Evolutionary conservation across 2,888 invertebrate species (phyloP).

Genomic region (Apamea sordens): DNA sequence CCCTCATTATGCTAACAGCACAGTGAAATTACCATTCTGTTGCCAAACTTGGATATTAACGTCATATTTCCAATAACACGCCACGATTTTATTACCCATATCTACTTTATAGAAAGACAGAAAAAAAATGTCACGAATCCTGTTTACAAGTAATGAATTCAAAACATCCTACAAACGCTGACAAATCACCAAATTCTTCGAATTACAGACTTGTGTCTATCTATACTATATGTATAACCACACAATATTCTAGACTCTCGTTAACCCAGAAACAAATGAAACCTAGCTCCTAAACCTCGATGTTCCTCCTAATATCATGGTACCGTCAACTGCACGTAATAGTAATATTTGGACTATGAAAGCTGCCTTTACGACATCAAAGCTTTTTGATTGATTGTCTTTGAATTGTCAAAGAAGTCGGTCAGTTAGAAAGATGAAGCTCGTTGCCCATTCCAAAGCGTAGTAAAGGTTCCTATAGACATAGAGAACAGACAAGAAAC

Average conservation of each 20-base stretch:
- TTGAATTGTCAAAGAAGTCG: no score
- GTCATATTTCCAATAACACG: background rate
- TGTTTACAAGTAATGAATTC: background rate
- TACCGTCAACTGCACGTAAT: background rate
- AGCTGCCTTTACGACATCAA: no score
- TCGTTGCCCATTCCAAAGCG: no score
- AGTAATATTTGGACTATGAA: background rate
- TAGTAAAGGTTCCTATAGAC: no score
- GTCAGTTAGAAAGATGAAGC: no score
- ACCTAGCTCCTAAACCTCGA: background rate
- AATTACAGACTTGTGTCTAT: background rate
- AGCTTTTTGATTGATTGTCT: no score
- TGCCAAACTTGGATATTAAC: background rate
- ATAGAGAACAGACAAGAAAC: no score
- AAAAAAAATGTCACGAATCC: background rate
- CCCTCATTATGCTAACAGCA: background rate
- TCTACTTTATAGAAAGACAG: background rate
- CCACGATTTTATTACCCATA: background rate
- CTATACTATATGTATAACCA: background rate
- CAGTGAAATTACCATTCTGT: background rate
- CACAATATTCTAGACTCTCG: conserved; percentile 11
- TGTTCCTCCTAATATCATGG: conserved; percentile 21
- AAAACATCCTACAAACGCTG: background rate
- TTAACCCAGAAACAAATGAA: conserved; percentile 30
- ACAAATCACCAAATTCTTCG: conserved; percentile 7